A percentile compares a stretch with the other conserved stretches of the same genome.
phyloP scores from a whole-genome alignment of 1,140 invertebrate species.

The Euwallacea fornicatus region DNA sequence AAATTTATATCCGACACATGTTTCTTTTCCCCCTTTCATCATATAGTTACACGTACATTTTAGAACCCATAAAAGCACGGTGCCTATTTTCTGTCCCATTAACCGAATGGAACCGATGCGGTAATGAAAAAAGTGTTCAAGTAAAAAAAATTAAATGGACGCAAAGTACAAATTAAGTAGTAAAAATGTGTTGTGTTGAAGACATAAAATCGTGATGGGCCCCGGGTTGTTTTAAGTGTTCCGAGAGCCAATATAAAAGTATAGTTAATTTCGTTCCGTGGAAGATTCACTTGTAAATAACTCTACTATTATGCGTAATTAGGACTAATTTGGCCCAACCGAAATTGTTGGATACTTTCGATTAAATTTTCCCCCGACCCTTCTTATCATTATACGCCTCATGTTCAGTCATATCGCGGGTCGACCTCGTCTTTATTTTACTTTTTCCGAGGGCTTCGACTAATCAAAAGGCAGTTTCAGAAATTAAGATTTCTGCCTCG shows the following conservation, averaged over 20 bases:
- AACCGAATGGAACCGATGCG: slow-evolving; percentile 20
- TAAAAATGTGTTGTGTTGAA: slow-evolving; percentile 32
- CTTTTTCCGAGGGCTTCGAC: no score
- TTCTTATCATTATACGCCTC: no score
- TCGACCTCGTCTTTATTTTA: no score
- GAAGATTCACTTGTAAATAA: slow-evolving; percentile 34
- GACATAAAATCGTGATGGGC: slow-evolving; percentile 25
- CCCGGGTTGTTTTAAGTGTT: slow-evolving; percentile 27
- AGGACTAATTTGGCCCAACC: slow-evolving; percentile 37
- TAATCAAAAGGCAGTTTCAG: no score
- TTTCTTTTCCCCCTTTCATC: no score
- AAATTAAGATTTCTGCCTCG: no score
- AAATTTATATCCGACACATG: no score
- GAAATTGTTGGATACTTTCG: slow-evolving; percentile 38
- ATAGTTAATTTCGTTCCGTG: background rate
- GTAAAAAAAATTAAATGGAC: slow-evolving; percentile 5
- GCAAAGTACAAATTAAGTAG: slow-evolving; percentile 33
- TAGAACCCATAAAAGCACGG: slow-evolving; percentile 13
- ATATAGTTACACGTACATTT: slow-evolving; percentile 1
- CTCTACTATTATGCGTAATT: slow-evolving; percentile 39
- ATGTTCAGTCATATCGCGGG: no score
- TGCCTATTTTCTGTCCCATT: slow-evolving; percentile 18
- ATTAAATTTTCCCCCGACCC: slow-evolving; percentile 21
- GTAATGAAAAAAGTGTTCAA: slow-evolving; percentile 11
- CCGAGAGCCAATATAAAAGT: slow-evolving; percentile 29